Conservation (phyloP, 1,140 invertebrate genomes). For the Uloborus diversus region DNA sequence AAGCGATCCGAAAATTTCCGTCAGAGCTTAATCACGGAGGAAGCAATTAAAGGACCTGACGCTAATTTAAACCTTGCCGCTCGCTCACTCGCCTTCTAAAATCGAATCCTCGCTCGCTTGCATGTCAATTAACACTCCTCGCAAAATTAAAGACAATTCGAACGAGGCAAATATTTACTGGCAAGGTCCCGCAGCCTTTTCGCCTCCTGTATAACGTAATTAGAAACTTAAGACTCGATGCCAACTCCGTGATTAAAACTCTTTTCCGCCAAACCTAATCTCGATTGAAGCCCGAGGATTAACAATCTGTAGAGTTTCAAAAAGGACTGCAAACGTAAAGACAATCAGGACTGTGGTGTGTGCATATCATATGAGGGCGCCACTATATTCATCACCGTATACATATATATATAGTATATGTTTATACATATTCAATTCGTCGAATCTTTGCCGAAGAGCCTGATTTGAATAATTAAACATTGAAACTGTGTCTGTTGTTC, state of each 20-base stretch:
- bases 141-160: conserved; percentile 51
- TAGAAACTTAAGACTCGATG: conserved; percentile 48
- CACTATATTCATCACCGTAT: neutral
- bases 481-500: neutral
- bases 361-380: no score
- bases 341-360: no score
- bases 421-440: conserved; percentile 30
- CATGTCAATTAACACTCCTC: conserved; percentile 47
- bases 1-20: conserved; percentile 34
- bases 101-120: conserved; percentile 13
- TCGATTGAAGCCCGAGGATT: conserved; percentile 44
- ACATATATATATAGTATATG: neutral
- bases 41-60: conserved; percentile 41
- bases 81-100: neutral
- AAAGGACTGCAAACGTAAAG: conserved; percentile 30
- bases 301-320: conserved; percentile 49
- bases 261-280: conserved; percentile 32
- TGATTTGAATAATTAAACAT: conserved; percentile 51
- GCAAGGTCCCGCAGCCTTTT: conserved; percentile 11
- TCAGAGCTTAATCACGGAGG: conserved; percentile 17
- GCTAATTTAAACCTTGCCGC: conserved; percentile 14
- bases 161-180: neutral
- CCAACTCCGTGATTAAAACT: conserved; percentile 50
- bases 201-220: conserved; percentile 33
- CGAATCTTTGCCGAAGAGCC: conserved; percentile 10